Evolutionary conservation across 2,888 invertebrate species (phyloP).

Genomic region (Anthophora plumipes): DNA sequence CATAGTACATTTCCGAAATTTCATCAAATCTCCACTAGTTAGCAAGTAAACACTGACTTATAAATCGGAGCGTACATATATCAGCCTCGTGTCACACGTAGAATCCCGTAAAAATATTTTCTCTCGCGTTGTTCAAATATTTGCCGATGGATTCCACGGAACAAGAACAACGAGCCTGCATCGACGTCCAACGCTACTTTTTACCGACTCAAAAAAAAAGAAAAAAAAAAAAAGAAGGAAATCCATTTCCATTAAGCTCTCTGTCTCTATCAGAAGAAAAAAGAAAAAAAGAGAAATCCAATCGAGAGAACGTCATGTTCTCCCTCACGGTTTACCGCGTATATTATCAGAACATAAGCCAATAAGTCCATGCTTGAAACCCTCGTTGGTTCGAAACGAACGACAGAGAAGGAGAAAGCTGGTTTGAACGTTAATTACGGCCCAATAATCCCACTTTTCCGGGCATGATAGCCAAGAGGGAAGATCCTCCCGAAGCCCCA

Average conservation of each 20-base stretch:
- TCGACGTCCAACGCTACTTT: neutral
- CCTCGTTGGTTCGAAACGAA: neutral
- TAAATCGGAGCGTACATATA: no score
- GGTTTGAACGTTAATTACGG: constrained; percentile 67
- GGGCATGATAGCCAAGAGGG: constrained; percentile 24
- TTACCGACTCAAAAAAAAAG: neutral
- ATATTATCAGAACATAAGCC: constrained; percentile 65
- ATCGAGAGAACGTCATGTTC: constrained; percentile 17
- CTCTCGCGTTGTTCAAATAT: constrained; percentile 21
- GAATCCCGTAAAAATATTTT: constrained; percentile 25
- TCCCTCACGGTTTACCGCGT: constrained; percentile 55
- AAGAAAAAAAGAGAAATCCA: neutral
- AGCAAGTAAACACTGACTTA: no score
- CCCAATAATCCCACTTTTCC: constrained; percentile 60
- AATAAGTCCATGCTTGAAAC: constrained; percentile 56
- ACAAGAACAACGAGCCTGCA: neutral
- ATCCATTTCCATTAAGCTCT: neutral
- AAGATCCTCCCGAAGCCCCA: constrained; percentile 10
- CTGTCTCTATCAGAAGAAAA: neutral
- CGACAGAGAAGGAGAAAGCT: neutral
- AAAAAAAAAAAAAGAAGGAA: no score
- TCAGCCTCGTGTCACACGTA: neutral
- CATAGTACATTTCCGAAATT: no score
- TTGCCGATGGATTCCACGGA: neutral
- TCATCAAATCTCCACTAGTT: no score